Conservation (phyloP, 2,113 vertebrate species). For the Gallinago media region DNA sequence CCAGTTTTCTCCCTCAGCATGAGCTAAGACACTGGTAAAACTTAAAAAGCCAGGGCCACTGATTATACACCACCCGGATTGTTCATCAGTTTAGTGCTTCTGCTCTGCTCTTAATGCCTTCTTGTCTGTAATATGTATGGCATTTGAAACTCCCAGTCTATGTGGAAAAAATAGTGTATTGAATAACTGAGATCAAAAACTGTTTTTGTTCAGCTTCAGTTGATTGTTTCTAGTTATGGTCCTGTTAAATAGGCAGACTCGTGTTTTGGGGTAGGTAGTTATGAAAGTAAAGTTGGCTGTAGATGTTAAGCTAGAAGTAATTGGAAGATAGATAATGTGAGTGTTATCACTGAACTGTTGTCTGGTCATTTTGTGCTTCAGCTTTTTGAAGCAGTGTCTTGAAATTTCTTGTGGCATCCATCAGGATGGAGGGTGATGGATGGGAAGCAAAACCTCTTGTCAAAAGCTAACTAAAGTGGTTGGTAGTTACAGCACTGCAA, state of each 20-base stretch:
- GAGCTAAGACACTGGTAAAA: not conserved
- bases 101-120: not conserved
- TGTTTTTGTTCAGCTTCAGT: not conserved
- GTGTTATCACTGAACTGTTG: not conserved
- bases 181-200: not conserved
- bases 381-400: not conserved
- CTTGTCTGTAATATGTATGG: not conserved
- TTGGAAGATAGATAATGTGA: not conserved
- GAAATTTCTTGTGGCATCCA: not conserved
- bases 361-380: not conserved
- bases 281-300: not conserved
- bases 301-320: not conserved
- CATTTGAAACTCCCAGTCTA: rapidly evolving
- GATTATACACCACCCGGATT: not conserved
- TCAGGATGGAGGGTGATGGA: not conserved
- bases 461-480: not conserved
- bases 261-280: not conserved
- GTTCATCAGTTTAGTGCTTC: not conserved
- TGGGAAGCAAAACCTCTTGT: not conserved
- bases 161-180: not conserved
- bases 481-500: not conserved
- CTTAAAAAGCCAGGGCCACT: not conserved
- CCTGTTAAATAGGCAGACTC: not conserved
- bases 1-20: not conserved
- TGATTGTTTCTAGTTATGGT: not conserved